Evolutionary conservation across 2,797 vertebrate genomes (phyloP), one percentile per base, ranked within the genome.

Genomic region (Phaenicophaeus curvirostris): DNA sequence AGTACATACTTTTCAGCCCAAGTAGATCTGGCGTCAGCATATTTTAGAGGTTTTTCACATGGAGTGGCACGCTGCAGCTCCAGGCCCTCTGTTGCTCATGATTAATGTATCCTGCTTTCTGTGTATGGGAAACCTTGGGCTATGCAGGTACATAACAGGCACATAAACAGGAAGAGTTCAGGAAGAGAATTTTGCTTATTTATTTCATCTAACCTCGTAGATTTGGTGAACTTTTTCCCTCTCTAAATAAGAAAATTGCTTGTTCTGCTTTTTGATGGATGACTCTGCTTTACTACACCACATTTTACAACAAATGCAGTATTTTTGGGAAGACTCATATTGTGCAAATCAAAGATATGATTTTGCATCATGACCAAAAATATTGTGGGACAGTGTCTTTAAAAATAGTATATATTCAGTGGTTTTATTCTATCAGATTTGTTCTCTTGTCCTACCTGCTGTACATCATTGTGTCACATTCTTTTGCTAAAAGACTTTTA

Each of bases 41-140:
- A 67, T 85, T 89, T 86, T 71, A 79, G 73, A 80, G 19, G 37
- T 62, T 90, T 95, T 76, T 89, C 75, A 65, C 30, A 65, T 24
- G 30, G 62, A 93, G 51, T 85, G 91, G 48, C 54, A 88, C 44
- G 39, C 31, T 76, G 71, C 65, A 76, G 50, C 87, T 87, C 57
- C 83, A 85, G 79, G 57, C n/a, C 39, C 74, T 57, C 50, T 0
- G 2, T 14, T 74, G 24, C 68, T 94, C 84, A 83, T 92, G 79
- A 93, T 94, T 96, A 92, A 92, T 91, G 73, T 15, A 68, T 92
- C 62, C 50, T 71, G 57, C 63, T 91, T 88, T 84, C 77, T 73
- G 44, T 39, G 48, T 84, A 31, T 1, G 0, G 81, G 66, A 85
- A 63, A 72, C 55, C 50, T 90, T 4, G 0, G 62, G 44, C 76